Evolutionary conservation across 2,888 invertebrate species (phyloP), one percentile per base, ranked within the genome.

Genomic region (Phragmatobia fuliginosa): DNA sequence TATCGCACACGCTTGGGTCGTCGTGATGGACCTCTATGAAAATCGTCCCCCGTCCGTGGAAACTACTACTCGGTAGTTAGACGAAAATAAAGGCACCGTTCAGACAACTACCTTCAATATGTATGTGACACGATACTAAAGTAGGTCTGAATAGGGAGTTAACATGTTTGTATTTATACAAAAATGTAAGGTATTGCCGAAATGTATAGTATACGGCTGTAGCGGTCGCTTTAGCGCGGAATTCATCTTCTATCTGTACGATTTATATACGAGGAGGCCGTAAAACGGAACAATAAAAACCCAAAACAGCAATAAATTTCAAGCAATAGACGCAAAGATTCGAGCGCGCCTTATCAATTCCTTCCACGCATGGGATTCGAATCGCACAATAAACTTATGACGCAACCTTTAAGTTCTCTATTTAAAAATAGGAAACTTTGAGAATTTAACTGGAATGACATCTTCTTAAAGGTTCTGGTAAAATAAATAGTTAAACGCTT

Each of bases 231-330:
- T 84, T 87, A 90, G 89, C 87, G 87, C 87, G 89, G 90, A 93
- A 94, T 94, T 93, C 93, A 93, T 94, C 93, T 94, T 94, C 91
- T 95, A 94, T 94, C 95, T 94, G 89, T 91, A 91, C 92, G 92
- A 94, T 95, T 95, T 95, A 95, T 94, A 92, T 87, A 92, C 92
- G 94, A 90, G 90, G 88, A 94, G 93, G 95, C 93, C 93, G 94
- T 95, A 95, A 95, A 95, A 94, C 94, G 94, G 93, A 95, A 95
- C 95, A 95, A 95, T 95, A 95, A 95, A 95, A 95, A 95, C 95
- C 95, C 95, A 95, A 95, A 95, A 95, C 95, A 95, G 94, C 93
- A 93, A 95, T 95, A 95, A 95, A 95, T 95, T 95, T 94, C 90
- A 88, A 92, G 94, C 94, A 94, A 95, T 94, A 94, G 94, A 94